Percentiles rank a stretch among this genome's conserved stretches.
phyloP scores from a whole-genome alignment of 2,888 invertebrate species.

The Cotesia congregata region DNA sequence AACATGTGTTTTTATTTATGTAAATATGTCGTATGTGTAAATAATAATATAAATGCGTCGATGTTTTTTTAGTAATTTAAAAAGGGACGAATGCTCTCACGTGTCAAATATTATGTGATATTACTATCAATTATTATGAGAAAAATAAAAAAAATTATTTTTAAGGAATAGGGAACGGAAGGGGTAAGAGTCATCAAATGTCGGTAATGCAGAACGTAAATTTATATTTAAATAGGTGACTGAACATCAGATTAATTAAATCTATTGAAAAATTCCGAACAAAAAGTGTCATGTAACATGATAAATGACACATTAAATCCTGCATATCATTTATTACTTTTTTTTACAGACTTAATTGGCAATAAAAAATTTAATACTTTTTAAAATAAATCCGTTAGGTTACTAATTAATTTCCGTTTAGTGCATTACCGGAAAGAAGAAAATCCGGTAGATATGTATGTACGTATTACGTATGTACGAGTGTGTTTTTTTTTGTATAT shows the following conservation, averaged over 20 bases:
- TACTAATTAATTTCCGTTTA: conserved; percentile 36
- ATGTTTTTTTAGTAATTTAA: neutral
- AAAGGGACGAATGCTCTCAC: neutral
- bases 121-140: neutral
- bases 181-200: too few relatives aligned
- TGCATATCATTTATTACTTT: conserved; percentile 47
- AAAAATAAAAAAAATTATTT: neutral
- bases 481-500: neutral
- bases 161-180: neutral
- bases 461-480: neutral
- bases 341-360: conserved; percentile 1
- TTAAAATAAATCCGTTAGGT: conserved; percentile 30
- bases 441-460: conserved; percentile 10
- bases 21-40: neutral
- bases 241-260: neutral
- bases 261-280: conserved; percentile 1
- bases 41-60: neutral
- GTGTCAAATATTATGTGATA: neutral
- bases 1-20: neutral
- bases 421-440: neutral
- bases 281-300: conserved; percentile 44
- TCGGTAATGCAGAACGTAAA: neutral
- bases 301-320: conserved; percentile 45
- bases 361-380: conserved; percentile 17
- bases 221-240: neutral